Percentiles rank a stretch among this genome's conserved stretches.
These are phyloP conservation scores for Mycogona germanica DNA, from an alignment of 2,888 invertebrate species.

Conservation along the genomic window DNA sequence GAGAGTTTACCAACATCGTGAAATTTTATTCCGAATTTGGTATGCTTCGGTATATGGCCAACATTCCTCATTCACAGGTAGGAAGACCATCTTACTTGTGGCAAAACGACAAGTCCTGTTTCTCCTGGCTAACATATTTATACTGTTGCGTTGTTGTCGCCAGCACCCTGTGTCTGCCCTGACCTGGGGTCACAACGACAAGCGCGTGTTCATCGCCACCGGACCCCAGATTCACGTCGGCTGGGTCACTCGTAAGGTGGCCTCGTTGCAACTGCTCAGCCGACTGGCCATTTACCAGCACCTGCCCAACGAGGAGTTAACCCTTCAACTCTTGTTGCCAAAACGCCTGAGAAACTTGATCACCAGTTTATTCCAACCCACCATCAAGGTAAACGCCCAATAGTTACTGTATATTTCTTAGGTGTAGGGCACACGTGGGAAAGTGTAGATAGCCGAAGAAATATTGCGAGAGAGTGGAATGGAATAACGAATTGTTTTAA, in stretches of 20 bases:
- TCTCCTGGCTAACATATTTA: not conserved
- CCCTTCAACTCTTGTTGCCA: constrained; percentile 73
- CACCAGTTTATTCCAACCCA: constrained; percentile 79
- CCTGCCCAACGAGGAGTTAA: constrained; percentile 50
- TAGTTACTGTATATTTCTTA: too few species aligned
- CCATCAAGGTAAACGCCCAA: constrained; percentile 74
- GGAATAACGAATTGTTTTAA: too few species aligned
- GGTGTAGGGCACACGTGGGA: too few species aligned
- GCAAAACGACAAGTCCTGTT: not conserved
- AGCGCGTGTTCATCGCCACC: constrained; percentile 82
- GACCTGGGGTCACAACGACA: constrained; percentile 98
- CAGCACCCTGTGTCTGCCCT: constrained; percentile 78
- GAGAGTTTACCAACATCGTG: constrained; percentile 62
- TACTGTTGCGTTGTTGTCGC: constrained; percentile 23
- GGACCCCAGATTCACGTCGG: constrained; percentile 54
- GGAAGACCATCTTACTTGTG: not conserved
- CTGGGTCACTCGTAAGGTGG: constrained; percentile 38
- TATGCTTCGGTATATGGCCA: constrained; percentile 61
- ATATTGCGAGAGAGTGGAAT: too few species aligned
- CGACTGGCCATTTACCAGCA: constrained; percentile 44
- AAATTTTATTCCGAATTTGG: constrained; percentile 87
- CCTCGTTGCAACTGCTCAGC: constrained; percentile 79
- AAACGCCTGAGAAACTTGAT: constrained; percentile 71
- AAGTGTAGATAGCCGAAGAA: too few species aligned
- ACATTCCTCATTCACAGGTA: constrained; percentile 44